A percentile compares a stretch with the other conserved stretches of the same genome.
phyloP scores from a whole-genome alignment of 2,888 invertebrate species.

The Pantelozetes paolii region DNA sequence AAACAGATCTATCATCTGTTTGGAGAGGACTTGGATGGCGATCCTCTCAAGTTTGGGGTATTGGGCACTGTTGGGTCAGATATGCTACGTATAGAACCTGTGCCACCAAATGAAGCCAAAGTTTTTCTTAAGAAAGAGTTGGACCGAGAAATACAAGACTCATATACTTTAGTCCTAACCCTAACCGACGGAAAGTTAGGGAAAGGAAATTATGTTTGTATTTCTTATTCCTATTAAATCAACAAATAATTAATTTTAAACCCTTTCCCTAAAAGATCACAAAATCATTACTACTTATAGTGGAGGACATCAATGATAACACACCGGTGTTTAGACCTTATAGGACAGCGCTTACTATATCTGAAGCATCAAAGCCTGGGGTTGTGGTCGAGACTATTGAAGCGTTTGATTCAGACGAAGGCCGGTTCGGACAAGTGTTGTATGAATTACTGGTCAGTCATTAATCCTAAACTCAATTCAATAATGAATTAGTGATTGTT shows the following conservation, averaged over 20 bases:
- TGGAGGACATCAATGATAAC: slow-evolving; percentile 89
- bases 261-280: too few species aligned
- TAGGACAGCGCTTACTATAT: slow-evolving; percentile 72
- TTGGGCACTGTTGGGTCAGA: slow-evolving; percentile 69
- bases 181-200: slow-evolving; percentile 81
- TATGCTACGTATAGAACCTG: slow-evolving; percentile 75
- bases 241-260: too few species aligned
- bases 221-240: too few species aligned
- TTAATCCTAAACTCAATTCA: not conserved
- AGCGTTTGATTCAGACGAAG: slow-evolving; percentile 83
- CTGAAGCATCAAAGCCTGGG: slow-evolving; percentile 67
- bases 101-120: slow-evolving; percentile 74
- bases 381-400: slow-evolving; percentile 69
- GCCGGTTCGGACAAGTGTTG: slow-evolving; percentile 84
- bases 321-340: slow-evolving; percentile 78
- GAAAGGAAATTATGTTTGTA: slow-evolving; percentile 59
- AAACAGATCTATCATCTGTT: slow-evolving; percentile 65
- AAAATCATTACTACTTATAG: slow-evolving; percentile 67
- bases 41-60: slow-evolving; percentile 74
- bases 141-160: slow-evolving; percentile 82
- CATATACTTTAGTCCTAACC: slow-evolving; percentile 80
- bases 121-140: slow-evolving; percentile 80
- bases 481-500: not conserved
- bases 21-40: slow-evolving; percentile 80
- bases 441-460: slow-evolving; percentile 69